These are phyloP conservation scores for Papilio aristodemus DNA, from an alignment of 1,140 invertebrate species.

Conservation along the genomic window DNA sequence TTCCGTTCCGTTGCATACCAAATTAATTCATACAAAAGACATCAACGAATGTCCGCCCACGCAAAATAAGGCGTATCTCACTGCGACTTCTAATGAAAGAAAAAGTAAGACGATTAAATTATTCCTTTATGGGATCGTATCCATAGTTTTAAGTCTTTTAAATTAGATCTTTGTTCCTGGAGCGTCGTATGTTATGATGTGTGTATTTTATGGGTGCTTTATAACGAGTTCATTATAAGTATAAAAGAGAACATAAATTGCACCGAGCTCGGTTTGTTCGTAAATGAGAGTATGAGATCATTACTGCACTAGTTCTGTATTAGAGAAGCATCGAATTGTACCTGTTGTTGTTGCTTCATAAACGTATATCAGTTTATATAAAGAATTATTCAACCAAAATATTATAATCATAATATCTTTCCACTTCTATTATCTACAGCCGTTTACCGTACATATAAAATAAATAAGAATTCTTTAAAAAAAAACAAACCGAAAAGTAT, in stretches of 20 bases:
- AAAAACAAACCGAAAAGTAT: too few species aligned
- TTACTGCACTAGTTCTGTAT: slow-evolving; percentile 23
- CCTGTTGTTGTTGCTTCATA: not conserved
- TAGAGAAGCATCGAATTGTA: slow-evolving; percentile 4
- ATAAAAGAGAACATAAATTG: slow-evolving; percentile 54
- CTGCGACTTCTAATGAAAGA: slow-evolving; percentile 10
- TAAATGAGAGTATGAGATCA: slow-evolving; percentile 33
- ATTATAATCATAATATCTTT: too few species aligned
- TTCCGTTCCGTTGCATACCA: not conserved
- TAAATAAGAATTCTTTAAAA: too few species aligned
- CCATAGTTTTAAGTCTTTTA: slow-evolving; percentile 34
- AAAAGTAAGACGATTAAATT: slow-evolving; percentile 14
- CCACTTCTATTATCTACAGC: too few species aligned
- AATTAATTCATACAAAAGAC: slow-evolving; percentile 50
- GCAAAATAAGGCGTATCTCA: not conserved
- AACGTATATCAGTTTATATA: not conserved
- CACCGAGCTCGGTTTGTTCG: slow-evolving; percentile 32
- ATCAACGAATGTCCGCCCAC: slow-evolving; percentile 45
- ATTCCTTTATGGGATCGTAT: slow-evolving; percentile 1
- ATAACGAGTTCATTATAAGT: slow-evolving; percentile 57
- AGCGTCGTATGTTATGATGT: slow-evolving; percentile 50
- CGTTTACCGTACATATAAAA: too few species aligned
- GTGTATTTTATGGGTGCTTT: slow-evolving; percentile 50
- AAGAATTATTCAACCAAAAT: not conserved
- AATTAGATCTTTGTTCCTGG: slow-evolving; percentile 46